phyloP scores from a whole-genome alignment of 2,888 invertebrate genomes.

The Calameuta pallipes region DNA sequence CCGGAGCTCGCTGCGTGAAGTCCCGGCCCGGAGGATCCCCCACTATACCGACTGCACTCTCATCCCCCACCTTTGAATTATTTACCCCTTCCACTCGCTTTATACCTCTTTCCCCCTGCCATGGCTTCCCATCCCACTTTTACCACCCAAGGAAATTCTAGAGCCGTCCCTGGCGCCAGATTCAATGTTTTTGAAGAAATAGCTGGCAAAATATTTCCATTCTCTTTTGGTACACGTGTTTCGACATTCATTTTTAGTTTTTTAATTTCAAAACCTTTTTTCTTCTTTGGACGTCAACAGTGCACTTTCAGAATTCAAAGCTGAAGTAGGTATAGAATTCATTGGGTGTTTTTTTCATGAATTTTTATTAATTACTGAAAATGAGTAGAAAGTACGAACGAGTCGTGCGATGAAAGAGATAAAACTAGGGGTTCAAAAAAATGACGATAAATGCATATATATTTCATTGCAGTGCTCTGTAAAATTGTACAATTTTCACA shows the following conservation, averaged over 20 bases:
- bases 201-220: not conserved
- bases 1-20: not conserved
- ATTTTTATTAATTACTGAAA: not conserved
- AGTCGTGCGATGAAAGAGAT: not conserved
- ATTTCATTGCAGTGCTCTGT: not conserved
- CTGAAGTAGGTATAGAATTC: not conserved
- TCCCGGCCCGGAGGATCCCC: not conserved
- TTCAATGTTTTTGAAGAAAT: not conserved
- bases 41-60: not conserved
- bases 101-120: conserved; percentile 9
- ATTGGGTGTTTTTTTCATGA: not conserved
- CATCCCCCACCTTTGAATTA: not conserved
- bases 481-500: not conserved
- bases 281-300: not conserved
- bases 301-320: not conserved
- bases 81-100: conserved; percentile 5
- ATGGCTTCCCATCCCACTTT: not conserved
- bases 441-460: not conserved
- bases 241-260: not conserved
- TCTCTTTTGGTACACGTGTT: not conserved
- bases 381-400: not conserved
- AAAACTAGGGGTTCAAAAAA: not conserved
- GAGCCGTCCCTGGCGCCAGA: not conserved
- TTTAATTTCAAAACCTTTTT: not conserved
- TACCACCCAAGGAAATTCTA: not conserved